Percentiles rank a stretch among this genome's conserved stretches.
phyloP scores from a whole-genome alignment of 1,140 invertebrate species.

The Streblospio benedicti region DNA sequence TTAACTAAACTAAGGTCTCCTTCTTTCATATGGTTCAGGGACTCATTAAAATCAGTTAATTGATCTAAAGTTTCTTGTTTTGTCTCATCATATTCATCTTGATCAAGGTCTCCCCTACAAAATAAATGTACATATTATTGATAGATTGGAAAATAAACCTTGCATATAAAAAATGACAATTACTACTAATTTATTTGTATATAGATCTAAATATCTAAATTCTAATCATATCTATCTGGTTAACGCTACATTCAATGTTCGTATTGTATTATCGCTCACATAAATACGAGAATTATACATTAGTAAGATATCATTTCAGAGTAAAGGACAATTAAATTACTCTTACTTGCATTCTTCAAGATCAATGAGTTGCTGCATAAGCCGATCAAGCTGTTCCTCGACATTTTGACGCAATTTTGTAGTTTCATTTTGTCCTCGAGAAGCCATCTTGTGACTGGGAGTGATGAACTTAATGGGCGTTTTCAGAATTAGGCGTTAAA shows the following conservation, averaged over 20 bases:
- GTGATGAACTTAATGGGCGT: no score
- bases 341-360: constrained; percentile 63
- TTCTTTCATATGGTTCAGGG: constrained; percentile 55
- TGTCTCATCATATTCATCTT: constrained; percentile 62
- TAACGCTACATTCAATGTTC: neutral
- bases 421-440: constrained; percentile 51
- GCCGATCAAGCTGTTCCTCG: constrained; percentile 62
- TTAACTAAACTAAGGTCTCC: constrained; percentile 66
- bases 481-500: no score
- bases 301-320: no score
- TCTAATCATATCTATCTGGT: neutral
- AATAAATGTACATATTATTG: constrained; percentile 6
- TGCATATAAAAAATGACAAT: no score
- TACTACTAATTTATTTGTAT: no score
- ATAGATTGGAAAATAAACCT: no score
- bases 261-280: neutral
- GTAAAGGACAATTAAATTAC: no score
- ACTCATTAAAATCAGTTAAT: constrained; percentile 63
- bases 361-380: constrained; percentile 64
- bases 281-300: no score
- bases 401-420: constrained; percentile 60
- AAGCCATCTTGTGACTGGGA: constrained; percentile 43
- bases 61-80: constrained; percentile 67
- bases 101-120: constrained; percentile 55
- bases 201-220: no score